Conservation (phyloP, 2,888 invertebrate species). For the Lissonota sp. region DNA sequence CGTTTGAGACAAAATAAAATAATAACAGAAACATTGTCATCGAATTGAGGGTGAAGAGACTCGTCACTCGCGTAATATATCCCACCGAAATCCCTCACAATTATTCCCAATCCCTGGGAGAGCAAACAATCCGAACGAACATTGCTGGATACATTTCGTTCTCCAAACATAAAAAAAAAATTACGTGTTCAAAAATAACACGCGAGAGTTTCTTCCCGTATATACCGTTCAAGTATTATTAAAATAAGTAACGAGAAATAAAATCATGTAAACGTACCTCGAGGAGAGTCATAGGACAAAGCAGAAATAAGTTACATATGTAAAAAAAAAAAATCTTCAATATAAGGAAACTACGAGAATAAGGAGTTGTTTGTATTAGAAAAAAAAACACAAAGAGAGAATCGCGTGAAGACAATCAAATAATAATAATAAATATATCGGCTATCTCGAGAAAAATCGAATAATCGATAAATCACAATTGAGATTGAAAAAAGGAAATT, state of each 20-base stretch:
- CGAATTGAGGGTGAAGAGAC: constrained; percentile 26
- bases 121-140: constrained; percentile 25
- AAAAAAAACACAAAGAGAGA: constrained; percentile 71
- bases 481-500: constrained; percentile 17
- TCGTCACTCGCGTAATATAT: constrained; percentile 7
- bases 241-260: constrained; percentile 52
- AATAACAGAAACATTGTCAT: constrained; percentile 6
- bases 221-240: constrained; percentile 65
- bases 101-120: constrained; percentile 3
- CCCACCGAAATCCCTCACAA: constrained; percentile 11
- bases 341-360: constrained; percentile 43
- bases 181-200: neutral
- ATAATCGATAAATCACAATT: constrained; percentile 39
- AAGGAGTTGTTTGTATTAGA: constrained; percentile 52
- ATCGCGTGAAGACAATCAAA: constrained; percentile 83
- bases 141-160: constrained; percentile 41
- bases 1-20: neutral
- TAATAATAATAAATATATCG: constrained; percentile 70
- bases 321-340: constrained; percentile 26
- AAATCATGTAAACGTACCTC: constrained; percentile 35
- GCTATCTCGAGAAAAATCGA: constrained; percentile 28
- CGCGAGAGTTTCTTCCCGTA: constrained; percentile 16
- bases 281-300: constrained; percentile 24
- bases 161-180: constrained; percentile 22
- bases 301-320: constrained; percentile 22